Conservation (phyloP, 2,888 invertebrate genomes). For the Chromoteleia sp. region DNA sequence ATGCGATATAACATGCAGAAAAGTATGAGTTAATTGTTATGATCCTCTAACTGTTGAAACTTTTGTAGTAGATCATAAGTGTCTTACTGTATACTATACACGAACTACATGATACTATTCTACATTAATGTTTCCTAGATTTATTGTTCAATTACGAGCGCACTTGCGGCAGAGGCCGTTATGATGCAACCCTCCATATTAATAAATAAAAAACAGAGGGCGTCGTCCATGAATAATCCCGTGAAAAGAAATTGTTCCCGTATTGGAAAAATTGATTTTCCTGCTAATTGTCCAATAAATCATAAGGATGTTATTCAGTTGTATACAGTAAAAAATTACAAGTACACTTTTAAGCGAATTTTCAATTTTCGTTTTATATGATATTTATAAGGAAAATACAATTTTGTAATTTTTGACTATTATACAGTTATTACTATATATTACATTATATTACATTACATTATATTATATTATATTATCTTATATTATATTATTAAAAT, state of each 20-base stretch:
- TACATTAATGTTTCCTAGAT: slow-evolving; percentile 83
- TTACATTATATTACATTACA: no score
- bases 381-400: no score
- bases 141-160: slow-evolving; percentile 73
- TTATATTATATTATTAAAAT: no score
- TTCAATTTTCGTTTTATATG: no score
- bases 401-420: no score
- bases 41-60: slow-evolving; percentile 83
- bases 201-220: slow-evolving; percentile 69
- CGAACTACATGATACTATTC: slow-evolving; percentile 81
- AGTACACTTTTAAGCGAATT: no score
- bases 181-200: slow-evolving; percentile 70
- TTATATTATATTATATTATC: no score
- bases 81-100: slow-evolving; percentile 82
- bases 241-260: slow-evolving; percentile 51
- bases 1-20: slow-evolving; percentile 53
- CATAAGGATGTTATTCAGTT: neutral
- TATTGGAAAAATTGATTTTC: slow-evolving; percentile 19
- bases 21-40: slow-evolving; percentile 78
- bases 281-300: slow-evolving; percentile 9
- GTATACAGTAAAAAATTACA: no score
- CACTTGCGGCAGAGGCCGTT: slow-evolving; percentile 69
- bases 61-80: slow-evolving; percentile 83
- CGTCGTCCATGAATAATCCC: slow-evolving; percentile 66
- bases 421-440: no score